Base-by-base conservation (phyloP, 2,888 invertebrate genomes). In the Norana najaformis region DNA sequence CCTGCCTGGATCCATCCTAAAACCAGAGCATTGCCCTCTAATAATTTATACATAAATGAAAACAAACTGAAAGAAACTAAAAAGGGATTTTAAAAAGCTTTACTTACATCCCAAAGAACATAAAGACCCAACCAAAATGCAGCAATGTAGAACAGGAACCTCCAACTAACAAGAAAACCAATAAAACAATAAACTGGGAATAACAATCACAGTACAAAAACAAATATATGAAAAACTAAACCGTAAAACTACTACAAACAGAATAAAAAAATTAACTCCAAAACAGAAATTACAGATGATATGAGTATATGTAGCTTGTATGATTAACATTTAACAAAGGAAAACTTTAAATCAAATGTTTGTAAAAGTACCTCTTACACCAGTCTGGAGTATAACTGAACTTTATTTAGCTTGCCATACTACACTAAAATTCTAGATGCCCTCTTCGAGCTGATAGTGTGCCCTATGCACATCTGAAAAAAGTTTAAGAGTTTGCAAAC, bases 41-140 rank as follows among this genome's bases (percentile, higher is more conserved):
- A 69, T n/a, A n/a, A n/a, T 69, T 8, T n/a, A 23, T 88, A 38
- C 6, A 38, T 23, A 13, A 8, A n/a, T 69, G n/a, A 69, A 38
- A 88, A 16, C 36, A 36, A 85, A 23, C 13, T 16, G n/a, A 41
- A 37, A 23, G n/a, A 34, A 88, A 38, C 53, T 89, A 41, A n/a
- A 53, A 89, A 30, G 69, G 69, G 69, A 69, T 69, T 69, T 69
- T 8, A 69, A 69, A 69, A 69, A n/a, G 30, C 88, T 85, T n/a
- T 89, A 92, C 92, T 92, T 53, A 92, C 92, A 89, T 92, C 90
- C 91, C 91, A 92, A 30, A 92, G 83, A 82, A 92, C 89, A 83
- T 88, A 89, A 35, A 92, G 85, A 38, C 92, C 92, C 83, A 89
- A 91, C 91, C 91, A 91, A 90, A 92, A 92, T 34, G 90, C 89